Conservation (phyloP, 2,113 vertebrate species). For the Eurypyga helias region DNA sequence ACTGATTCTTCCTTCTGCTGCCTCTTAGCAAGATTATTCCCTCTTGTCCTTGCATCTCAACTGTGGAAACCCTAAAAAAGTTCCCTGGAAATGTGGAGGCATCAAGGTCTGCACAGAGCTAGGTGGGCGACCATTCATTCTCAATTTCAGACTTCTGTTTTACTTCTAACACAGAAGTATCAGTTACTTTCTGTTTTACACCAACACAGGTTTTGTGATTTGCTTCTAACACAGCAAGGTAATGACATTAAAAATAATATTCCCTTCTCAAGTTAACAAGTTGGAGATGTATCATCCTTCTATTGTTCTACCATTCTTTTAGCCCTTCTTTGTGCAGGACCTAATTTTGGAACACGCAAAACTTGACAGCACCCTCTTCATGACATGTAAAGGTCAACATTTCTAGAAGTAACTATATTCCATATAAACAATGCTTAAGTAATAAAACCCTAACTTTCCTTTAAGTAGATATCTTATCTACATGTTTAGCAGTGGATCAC, state of each 20-base stretch:
- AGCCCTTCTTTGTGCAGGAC: neutral
- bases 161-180: no score
- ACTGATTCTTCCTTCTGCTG: neutral
- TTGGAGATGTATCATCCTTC: neutral
- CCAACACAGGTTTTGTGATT: neutral
- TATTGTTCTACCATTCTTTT: neutral
- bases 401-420: neutral
- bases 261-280: neutral
- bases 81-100: neutral
- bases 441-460: neutral
- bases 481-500: neutral
- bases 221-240: neutral
- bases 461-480: neutral
- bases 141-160: neutral
- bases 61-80: neutral
- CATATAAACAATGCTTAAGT: neutral
- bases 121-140: neutral
- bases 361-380: neutral
- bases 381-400: neutral
- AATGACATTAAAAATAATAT: neutral
- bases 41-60: neutral
- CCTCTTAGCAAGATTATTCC: neutral
- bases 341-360: neutral
- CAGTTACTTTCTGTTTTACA: no score
- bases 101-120: neutral